Conservation (phyloP, 2,113 vertebrate genomes). For the Talpa occidentalis region DNA sequence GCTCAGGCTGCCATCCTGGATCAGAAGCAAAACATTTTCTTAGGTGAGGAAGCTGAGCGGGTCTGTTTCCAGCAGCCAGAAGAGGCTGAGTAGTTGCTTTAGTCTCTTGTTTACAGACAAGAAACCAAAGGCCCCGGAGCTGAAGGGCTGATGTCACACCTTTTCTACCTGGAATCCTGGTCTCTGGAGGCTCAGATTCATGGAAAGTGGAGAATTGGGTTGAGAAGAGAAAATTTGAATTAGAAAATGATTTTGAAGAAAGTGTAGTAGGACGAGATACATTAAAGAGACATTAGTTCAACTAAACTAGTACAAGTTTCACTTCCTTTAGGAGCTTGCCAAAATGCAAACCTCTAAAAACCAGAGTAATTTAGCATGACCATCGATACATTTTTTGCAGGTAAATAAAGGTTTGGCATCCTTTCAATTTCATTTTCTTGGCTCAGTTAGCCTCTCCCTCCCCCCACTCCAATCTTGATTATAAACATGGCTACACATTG, state of each 20-base stretch:
- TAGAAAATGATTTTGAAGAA: conserved; percentile 15
- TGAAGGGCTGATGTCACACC: background rate
- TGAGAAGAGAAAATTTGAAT: background rate
- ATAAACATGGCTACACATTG: background rate
- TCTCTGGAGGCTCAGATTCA: background rate
- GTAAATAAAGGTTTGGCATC: background rate
- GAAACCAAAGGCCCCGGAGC: background rate
- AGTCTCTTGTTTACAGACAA: background rate
- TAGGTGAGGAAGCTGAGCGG: background rate
- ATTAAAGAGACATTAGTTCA: background rate
- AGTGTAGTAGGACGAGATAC: background rate
- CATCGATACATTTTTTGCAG: background rate
- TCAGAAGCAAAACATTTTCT: background rate
- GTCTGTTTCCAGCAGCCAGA: background rate
- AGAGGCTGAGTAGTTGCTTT: background rate
- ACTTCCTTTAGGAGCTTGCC: background rate
- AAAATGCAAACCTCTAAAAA: background rate
- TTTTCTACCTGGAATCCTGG: background rate
- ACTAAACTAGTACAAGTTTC: background rate
- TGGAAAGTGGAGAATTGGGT: background rate
- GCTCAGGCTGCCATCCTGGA: background rate
- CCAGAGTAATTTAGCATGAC: background rate
- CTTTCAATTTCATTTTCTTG: background rate
- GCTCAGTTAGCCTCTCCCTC: background rate
- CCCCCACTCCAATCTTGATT: background rate